phyloP scores from a whole-genome alignment of 2,797 vertebrate genomes.

The Coregonus ussuriensis region DNA sequence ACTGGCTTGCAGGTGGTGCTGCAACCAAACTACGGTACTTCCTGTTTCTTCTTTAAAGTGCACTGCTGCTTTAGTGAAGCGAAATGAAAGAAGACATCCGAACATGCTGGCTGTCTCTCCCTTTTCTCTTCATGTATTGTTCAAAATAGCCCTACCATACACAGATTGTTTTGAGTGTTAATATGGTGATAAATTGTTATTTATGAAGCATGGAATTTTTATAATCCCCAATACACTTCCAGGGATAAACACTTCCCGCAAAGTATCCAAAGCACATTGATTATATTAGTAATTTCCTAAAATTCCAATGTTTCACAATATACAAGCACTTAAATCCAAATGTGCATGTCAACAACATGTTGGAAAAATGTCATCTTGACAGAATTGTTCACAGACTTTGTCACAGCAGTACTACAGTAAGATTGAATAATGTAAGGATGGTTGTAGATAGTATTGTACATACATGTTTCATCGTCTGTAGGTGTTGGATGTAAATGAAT shows the following conservation, averaged over 20 bases:
- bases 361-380: background rate
- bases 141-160: too few species aligned
- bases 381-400: too few species aligned
- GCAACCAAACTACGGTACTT: background rate
- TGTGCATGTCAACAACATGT: background rate
- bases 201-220: too few species aligned
- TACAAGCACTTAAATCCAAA: background rate
- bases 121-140: too few species aligned
- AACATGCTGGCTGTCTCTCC: too few species aligned
- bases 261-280: background rate
- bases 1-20: background rate
- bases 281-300: background rate
- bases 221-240: too few species aligned
- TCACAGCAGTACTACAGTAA: too few species aligned
- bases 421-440: background rate
- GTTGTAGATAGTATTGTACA: background rate
- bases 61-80: background rate
- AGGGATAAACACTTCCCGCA: too few species aligned
- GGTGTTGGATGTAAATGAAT: background rate
- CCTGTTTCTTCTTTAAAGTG: background rate
- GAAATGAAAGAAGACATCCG: too few species aligned
- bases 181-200: too few species aligned
- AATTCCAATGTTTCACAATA: background rate
- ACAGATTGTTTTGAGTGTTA: too few species aligned
- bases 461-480: background rate